Percentiles rank a stretch among this genome's conserved stretches.
Conservation (phyloP, 30 jellyfish, hydroid and myxozoan species). For the Cassiopea andromeda region DNA sequence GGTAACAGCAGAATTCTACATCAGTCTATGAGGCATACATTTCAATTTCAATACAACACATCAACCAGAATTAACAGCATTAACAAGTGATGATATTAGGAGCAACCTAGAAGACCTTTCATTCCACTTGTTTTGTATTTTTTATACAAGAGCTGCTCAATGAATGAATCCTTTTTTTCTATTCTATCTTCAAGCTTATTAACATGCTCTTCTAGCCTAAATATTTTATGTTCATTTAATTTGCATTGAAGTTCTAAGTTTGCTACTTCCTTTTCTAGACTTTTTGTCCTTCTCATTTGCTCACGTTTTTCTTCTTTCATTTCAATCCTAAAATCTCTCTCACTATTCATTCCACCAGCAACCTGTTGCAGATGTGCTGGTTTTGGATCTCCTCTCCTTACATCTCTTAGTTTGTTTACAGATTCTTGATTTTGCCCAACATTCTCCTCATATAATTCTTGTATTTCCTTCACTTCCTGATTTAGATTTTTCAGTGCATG, state of each 20-base stretch:
- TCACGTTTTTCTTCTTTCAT: background rate
- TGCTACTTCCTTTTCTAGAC: slow-evolving; percentile 1
- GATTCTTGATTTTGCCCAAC: background rate
- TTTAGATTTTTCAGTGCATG: background rate
- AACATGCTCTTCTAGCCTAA: background rate
- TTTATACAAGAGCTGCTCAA: background rate
- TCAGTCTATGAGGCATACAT: background rate
- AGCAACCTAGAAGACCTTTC: background rate
- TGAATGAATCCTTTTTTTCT: background rate
- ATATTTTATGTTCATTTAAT: background rate
- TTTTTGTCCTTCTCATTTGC: background rate
- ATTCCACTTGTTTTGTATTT: background rate
- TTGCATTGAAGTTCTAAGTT: background rate
- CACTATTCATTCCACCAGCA: background rate
- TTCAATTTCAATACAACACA: background rate
- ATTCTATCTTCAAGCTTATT: background rate
- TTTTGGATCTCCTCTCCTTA: background rate
- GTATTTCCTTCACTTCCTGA: background rate
- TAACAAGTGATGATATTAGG: background rate
- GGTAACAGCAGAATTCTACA: background rate
- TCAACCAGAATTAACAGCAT: background rate
- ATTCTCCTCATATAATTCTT: background rate
- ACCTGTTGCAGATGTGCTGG: background rate
- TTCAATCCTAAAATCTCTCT: background rate
- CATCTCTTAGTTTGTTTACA: background rate